Evolutionary conservation across 2,888 invertebrate species (phyloP).

Genomic region (Scelioninae gen. 2): DNA sequence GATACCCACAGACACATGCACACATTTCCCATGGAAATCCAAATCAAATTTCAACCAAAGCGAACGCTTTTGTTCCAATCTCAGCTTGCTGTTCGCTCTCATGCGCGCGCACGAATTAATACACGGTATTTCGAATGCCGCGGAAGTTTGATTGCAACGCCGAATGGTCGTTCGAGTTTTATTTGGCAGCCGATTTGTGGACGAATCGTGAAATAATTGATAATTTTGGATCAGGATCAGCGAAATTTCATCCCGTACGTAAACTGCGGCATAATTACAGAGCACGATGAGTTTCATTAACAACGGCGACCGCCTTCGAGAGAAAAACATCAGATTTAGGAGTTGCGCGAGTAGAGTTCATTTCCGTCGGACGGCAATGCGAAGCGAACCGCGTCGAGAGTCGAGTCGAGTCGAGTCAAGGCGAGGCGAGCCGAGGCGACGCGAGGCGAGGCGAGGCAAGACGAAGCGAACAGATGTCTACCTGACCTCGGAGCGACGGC

Average conservation of each 20-base stretch:
- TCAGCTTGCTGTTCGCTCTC: no score
- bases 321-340: constrained; percentile 50
- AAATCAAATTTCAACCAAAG: no score
- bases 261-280: constrained; percentile 34
- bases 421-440: constrained; percentile 15
- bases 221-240: constrained; percentile 20
- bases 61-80: no score
- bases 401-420: constrained; percentile 5
- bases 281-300: constrained; percentile 31
- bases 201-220: constrained; percentile 19
- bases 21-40: no score
- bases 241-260: constrained; percentile 30
- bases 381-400: constrained; percentile 19
- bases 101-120: no score
- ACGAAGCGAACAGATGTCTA: constrained; percentile 60
- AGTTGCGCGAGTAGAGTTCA: constrained; percentile 50
- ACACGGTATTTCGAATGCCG: no score
- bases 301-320: constrained; percentile 30
- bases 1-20: no score
- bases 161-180: not conserved
- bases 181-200: not conserved
- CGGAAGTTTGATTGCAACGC: not conserved
- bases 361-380: constrained; percentile 54
- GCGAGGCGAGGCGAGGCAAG: constrained; percentile 24
- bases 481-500: constrained; percentile 58